Conservation (phyloP, 2,888 invertebrate genomes). For the Coecobrya sp. region DNA sequence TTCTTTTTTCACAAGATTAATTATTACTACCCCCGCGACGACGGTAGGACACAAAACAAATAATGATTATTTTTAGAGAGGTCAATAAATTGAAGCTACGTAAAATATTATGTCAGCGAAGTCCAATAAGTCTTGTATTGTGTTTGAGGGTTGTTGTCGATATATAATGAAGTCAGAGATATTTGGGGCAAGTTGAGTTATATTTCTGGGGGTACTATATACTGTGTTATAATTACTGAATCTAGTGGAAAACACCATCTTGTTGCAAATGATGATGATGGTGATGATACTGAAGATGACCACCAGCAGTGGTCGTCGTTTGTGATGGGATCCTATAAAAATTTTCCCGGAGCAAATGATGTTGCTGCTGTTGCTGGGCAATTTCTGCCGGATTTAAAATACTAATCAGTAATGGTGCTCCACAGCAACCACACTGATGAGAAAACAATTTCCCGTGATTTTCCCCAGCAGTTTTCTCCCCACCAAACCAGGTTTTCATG, state of each 20-base stretch:
- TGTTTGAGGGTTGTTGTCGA: not conserved
- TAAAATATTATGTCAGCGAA: slow-evolving; percentile 2
- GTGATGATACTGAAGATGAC: slow-evolving; percentile 6
- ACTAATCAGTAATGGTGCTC: slow-evolving; percentile 66
- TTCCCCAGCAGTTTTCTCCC: not conserved
- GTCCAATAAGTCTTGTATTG: slow-evolving; percentile 16
- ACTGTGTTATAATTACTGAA: not conserved
- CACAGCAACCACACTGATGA: slow-evolving; percentile 73
- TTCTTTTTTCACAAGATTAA: not conserved
- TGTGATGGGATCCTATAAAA: slow-evolving; percentile 54
- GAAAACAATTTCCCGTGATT: slow-evolving; percentile 36
- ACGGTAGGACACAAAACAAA: not conserved
- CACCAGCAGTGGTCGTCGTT: not conserved
- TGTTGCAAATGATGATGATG: slow-evolving; percentile 56
- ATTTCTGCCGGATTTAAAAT: slow-evolving; percentile 26
- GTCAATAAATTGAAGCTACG: not conserved
- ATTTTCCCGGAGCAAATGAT: slow-evolving; percentile 46
- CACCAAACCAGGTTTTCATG: slow-evolving; percentile 30
- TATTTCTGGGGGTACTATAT: not conserved
- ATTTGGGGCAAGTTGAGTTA: not conserved
- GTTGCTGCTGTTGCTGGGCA: slow-evolving; percentile 19
- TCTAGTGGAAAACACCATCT: slow-evolving; percentile 63
- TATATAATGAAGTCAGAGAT: slow-evolving; percentile 4
- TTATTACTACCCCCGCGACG: slow-evolving; percentile 21
- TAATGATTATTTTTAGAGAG: not conserved